Conservation (phyloP, 53 echinoderm and acorn worm genomes). For the Astropecten irregularis region DNA sequence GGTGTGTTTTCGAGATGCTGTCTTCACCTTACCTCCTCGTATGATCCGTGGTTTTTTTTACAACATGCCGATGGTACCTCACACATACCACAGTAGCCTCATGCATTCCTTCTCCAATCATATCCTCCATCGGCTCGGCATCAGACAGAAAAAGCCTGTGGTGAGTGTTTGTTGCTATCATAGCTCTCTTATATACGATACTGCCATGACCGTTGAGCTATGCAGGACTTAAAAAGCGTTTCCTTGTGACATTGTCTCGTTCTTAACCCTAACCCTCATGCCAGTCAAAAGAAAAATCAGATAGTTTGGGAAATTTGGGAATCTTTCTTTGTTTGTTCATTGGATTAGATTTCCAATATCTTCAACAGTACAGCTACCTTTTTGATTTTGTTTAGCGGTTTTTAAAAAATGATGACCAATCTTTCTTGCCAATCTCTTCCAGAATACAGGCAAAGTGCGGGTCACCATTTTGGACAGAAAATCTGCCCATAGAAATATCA, state of each 20-base stretch:
- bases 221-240: too few species aligned
- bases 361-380: too few species aligned
- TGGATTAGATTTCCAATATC: too few species aligned
- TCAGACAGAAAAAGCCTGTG: conserved; percentile 74
- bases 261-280: too few species aligned
- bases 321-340: too few species aligned
- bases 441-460: conserved; percentile 30
- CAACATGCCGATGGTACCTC: conserved; percentile 87
- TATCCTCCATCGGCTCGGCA: conserved; percentile 75
- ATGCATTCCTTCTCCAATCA: conserved; percentile 87
- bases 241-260: too few species aligned
- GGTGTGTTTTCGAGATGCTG: conserved; percentile 89
- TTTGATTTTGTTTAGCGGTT: too few species aligned
- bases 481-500: conserved; percentile 78
- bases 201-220: too few species aligned
- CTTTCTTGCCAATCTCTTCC: neutral
- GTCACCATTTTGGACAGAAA: conserved; percentile 83
- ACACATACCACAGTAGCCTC: conserved; percentile 69
- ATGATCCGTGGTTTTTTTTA: conserved; percentile 91
- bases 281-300: too few species aligned
- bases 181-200: too few species aligned
- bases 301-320: too few species aligned
- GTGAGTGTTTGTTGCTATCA: conserved; percentile 34
- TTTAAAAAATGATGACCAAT: neutral
- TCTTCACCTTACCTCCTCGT: conserved; percentile 82